A percentile compares a stretch with the other conserved stretches of the same genome.
Conservation (phyloP, 2,113 vertebrate genomes). For the Hassar affinis region DNA sequence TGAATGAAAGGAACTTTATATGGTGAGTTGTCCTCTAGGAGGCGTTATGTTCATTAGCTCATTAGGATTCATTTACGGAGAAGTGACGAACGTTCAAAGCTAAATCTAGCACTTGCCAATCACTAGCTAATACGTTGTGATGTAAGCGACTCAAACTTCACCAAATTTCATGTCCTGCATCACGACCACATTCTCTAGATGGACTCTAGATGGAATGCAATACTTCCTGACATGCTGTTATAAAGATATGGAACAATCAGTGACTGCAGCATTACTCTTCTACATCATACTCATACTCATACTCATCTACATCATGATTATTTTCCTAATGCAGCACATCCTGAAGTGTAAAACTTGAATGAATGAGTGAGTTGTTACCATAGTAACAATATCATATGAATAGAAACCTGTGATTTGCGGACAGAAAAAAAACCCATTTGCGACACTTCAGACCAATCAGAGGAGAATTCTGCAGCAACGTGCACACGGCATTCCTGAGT, state of each 20-base stretch:
- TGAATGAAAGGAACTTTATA: too few species aligned
- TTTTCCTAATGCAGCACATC: background rate
- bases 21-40: too few species aligned
- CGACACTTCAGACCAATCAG: background rate
- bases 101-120: too few species aligned
- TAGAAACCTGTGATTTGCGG: background rate
- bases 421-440: background rate
- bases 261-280: background rate
- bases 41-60: too few species aligned
- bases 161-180: too few species aligned
- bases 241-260: background rate
- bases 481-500: too few species aligned
- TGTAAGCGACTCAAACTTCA: too few species aligned
- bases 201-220: background rate
- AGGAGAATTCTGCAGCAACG: background rate
- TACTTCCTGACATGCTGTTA: background rate
- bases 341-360: background rate
- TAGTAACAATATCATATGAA: background rate
- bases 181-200: too few species aligned
- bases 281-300: background rate
- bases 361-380: background rate
- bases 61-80: too few species aligned
- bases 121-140: too few species aligned
- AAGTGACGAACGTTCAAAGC: too few species aligned
- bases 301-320: background rate